phyloP scores from a whole-genome alignment of 1,140 invertebrate genomes.

The Apocrypta bakeri region DNA sequence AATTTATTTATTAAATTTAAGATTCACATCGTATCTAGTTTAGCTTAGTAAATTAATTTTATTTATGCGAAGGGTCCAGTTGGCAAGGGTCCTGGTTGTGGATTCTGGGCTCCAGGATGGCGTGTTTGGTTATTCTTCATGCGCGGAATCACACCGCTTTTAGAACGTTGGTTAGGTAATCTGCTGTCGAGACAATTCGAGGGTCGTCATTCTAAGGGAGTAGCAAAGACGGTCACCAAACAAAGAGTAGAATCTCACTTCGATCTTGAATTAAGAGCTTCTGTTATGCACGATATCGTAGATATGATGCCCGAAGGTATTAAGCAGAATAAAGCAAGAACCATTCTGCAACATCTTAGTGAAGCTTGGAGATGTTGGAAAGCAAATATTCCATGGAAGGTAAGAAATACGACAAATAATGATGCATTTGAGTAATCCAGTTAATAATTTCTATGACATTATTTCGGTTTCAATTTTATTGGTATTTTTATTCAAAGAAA shows the following conservation, averaged over 20 bases:
- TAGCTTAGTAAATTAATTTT: constrained; percentile 31
- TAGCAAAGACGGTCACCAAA: constrained; percentile 99
- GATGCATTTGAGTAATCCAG: neutral
- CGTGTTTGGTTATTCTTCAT: constrained; percentile 99
- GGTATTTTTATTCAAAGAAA: constrained; percentile 3
- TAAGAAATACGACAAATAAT: constrained; percentile 58
- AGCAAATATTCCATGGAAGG: constrained; percentile 99
- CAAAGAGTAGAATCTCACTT: constrained; percentile 99
- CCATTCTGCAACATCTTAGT: constrained; percentile 98
- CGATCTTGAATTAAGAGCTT: constrained; percentile 97
- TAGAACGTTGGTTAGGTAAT: constrained; percentile 99
- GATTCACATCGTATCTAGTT: neutral
- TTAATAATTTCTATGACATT: neutral
- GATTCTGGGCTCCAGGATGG: constrained; percentile 99
- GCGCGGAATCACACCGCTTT: constrained; percentile 97
- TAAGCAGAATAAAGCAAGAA: constrained; percentile 99
- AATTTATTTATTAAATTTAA: neutral
- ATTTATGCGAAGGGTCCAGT: constrained; percentile 86
- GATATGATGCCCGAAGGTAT: constrained; percentile 99
- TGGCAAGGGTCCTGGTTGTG: constrained; percentile 99
- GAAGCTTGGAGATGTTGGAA: constrained; percentile 99
- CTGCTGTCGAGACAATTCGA: constrained; percentile 98
- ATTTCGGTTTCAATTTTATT: neutral
- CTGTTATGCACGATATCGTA: constrained; percentile 99
- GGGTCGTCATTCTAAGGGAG: constrained; percentile 98